Base-by-base conservation (phyloP, 1,140 invertebrate genomes). In the Drosophila persimilis region DNA sequence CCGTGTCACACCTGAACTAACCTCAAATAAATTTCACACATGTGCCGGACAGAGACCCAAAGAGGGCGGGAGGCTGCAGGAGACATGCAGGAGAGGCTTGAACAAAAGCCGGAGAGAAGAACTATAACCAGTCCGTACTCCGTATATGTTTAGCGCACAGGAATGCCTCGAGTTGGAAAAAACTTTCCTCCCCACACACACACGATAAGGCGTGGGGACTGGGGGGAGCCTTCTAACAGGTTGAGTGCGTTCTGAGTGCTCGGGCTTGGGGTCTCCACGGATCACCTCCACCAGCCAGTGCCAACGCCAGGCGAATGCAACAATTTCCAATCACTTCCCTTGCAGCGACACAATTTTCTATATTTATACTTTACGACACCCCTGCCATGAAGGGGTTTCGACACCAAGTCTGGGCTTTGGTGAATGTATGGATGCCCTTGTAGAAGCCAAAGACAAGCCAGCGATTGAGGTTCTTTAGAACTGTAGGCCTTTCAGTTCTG, bases 321-420 rank as follows among this genome's bases (percentile, higher is more conserved):
- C 83, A 88, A 86, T 86, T 86, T 86, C 83, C 83, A 86, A 86
- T 86, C 83, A 86, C 83, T 88, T 85, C 81, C 81, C 77, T 86
- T 77, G 77, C 81, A 85, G 78, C 83, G 83, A 88, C 83, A 88
- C 83, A 75, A 86, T 88, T 81, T 86, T 78, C 83, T 76, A 83
- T 88, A 79, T 88, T 86, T 86, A 88, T 86, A 79, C 75, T 76
- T 79, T 79, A 78, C 78, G 74, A 72, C 78, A 73, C 66, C 48
- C 60, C 64, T 53, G 59, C 41, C 44, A 67, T n/a, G 11, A 39
- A 39, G 52, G 13, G 8, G 53, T 24, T 13, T 15, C 24, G 35
- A 39, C 11, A 13, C 11, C 11, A 39, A 39, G 35, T 39, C 2
- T 13, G 9, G 11, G 35, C 2, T 13, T 39, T 13, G 35, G 3